These are phyloP conservation scores for Lathronympha strigana DNA, from an alignment of 2,888 invertebrate species.

Conservation along the genomic window DNA sequence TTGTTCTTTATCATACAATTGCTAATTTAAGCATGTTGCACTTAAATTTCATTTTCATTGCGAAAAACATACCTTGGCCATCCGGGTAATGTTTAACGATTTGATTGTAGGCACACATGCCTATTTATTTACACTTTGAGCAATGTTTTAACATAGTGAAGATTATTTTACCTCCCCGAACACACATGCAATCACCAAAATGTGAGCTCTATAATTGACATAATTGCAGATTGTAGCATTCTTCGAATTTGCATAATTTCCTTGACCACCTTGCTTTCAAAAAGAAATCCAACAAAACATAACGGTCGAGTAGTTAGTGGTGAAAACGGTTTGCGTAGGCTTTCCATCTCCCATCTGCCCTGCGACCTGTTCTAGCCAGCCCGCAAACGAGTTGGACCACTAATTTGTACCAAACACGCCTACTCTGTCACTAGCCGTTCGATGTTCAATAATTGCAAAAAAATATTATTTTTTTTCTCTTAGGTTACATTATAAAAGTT, in stretches of 20 bases:
- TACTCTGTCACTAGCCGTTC: conserved; percentile 10
- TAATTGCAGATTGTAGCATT: conserved; percentile 3
- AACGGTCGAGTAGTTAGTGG: conserved; percentile 43
- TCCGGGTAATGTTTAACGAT: too few relatives aligned
- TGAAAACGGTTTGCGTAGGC: conserved; percentile 54
- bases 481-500: too few relatives aligned
- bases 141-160: not conserved
- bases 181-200: not conserved
- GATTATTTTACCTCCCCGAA: not conserved
- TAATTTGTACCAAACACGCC: conserved; percentile 45
- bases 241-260: conserved; percentile 5
- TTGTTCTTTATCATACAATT: not conserved
- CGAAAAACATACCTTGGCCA: not conserved
- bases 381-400: conserved; percentile 49
- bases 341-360: conserved; percentile 58
- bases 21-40: not conserved
- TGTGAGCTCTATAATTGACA: not conserved
- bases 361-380: conserved; percentile 49
- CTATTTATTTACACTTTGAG: too few relatives aligned
- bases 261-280: conserved; percentile 18
- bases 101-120: too few relatives aligned
- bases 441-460: conserved; percentile 20
- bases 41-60: not conserved
- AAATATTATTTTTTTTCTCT: too few relatives aligned
- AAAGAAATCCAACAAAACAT: conserved; percentile 30